A percentile compares a stretch with the other conserved stretches of the same genome.
Evolutionary conservation across 2,888 invertebrate genomes (phyloP).

Genomic region (Pristionchus entomophagus): DNA sequence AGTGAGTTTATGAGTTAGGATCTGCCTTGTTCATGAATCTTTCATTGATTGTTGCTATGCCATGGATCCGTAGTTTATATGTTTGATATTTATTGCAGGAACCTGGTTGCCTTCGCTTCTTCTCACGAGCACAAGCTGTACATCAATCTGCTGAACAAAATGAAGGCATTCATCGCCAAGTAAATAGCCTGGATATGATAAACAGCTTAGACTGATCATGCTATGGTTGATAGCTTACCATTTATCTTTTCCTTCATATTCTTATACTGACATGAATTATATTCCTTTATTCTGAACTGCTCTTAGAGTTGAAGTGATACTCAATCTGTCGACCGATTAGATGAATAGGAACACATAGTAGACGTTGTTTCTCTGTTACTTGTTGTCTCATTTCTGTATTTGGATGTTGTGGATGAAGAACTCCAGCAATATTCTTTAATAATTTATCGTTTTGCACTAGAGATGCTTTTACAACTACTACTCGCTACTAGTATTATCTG

Average conservation of each 20-base stretch:
- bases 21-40: neutral
- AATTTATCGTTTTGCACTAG: slow-evolving; percentile 26
- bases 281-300: neutral
- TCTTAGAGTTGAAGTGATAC: slow-evolving; percentile 39
- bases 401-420: slow-evolving; percentile 24
- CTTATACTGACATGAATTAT: slow-evolving; percentile 18
- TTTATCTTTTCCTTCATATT: slow-evolving; percentile 19
- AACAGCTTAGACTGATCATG: neutral
- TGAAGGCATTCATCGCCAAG: slow-evolving; percentile 86
- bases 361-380: slow-evolving; percentile 30
- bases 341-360: slow-evolving; percentile 36
- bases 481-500: slow-evolving; percentile 24
- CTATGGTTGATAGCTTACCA: slow-evolving; percentile 18
- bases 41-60: too few species aligned
- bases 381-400: slow-evolving; percentile 34
- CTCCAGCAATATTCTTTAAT: slow-evolving; percentile 6
- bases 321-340: slow-evolving; percentile 27
- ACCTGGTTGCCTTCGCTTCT: slow-evolving; percentile 90
- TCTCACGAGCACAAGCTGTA: slow-evolving; percentile 93
- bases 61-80: too few species aligned
- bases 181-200: too few species aligned
- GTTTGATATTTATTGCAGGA: slow-evolving; percentile 85
- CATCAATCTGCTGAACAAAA: slow-evolving; percentile 88
- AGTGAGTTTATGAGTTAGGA: slow-evolving; percentile 15
- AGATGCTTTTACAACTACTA: neutral